Percentiles rank a stretch among this genome's conserved stretches.
phyloP scores from a whole-genome alignment of 1,140 invertebrate species.

The Campodea augens region DNA sequence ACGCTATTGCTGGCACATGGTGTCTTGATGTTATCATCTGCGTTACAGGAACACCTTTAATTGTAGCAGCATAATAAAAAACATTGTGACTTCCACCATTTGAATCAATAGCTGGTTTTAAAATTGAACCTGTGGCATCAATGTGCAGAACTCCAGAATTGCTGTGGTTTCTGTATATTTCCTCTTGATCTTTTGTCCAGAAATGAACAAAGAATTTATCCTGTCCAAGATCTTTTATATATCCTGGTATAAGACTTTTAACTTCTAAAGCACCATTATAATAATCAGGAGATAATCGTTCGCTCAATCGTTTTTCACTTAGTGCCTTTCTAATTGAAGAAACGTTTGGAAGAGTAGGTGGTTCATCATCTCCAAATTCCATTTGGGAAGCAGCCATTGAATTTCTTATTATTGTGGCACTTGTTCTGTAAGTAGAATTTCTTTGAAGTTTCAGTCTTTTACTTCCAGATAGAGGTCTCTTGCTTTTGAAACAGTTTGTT shows the following conservation, averaged over 20 bases:
- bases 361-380: neutral
- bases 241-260: neutral
- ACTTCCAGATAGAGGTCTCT: neutral
- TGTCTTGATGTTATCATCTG: neutral
- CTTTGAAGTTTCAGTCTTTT: neutral
- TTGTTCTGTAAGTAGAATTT: neutral
- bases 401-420: neutral
- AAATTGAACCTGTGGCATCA: neutral
- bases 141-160: neutral
- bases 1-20: neutral
- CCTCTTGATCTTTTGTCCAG: neutral
- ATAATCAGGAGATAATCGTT: neutral
- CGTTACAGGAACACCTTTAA: neutral
- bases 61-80: neutral
- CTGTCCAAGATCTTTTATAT: neutral
- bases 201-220: neutral
- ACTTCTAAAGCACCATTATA: neutral
- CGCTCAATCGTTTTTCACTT: neutral
- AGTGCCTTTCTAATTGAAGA: neutral
- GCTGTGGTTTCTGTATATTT: neutral
- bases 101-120: neutral
- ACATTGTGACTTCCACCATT: neutral
- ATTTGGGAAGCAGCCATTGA: neutral
- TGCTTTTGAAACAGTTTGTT: too few relatives aligned
- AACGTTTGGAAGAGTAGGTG: neutral